Evolutionary conservation across 2,797 vertebrate species (phyloP).

Genomic region (Perdix hodgsoniae): DNA sequence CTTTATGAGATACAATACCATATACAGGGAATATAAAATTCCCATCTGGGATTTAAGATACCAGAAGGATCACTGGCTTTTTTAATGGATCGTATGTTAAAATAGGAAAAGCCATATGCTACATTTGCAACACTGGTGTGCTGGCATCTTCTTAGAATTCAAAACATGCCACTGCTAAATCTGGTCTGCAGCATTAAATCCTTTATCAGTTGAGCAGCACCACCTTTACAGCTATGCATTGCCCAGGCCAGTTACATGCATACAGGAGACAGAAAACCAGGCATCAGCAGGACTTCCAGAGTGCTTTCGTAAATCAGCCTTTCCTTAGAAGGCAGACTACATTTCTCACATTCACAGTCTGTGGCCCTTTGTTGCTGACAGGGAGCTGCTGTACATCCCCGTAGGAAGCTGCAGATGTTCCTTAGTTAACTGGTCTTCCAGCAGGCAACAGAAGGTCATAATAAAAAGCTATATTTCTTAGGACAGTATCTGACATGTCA

Average conservation of each 20-base stretch:
- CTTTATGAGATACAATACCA: not conserved
- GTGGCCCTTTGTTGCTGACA: not conserved
- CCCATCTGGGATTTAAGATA: slow-evolving; percentile 21
- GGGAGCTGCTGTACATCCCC: fast-evolving
- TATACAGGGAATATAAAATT: not conserved
- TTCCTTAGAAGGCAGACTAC: not conserved
- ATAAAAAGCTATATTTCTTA: not conserved
- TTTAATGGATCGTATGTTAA: slow-evolving; percentile 9
- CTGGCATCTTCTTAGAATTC: not conserved
- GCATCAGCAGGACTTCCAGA: not conserved
- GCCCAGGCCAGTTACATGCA: not conserved
- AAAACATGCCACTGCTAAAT: slow-evolving; percentile 16
- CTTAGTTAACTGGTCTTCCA: not conserved
- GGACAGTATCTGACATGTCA: not conserved
- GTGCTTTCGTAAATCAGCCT: not conserved
- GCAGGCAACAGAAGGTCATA: not conserved
- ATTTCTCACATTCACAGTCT: not conserved
- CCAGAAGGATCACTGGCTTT: slow-evolving; percentile 3
- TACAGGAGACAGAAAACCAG: not conserved
- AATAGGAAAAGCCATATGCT: slow-evolving; percentile 38
- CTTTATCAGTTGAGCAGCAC: slow-evolving; percentile 23
- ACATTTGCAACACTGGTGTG: slow-evolving; percentile 14
- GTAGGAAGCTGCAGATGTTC: not conserved
- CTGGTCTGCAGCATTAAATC: slow-evolving; percentile 2
- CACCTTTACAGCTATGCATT: slow-evolving; percentile 2